Evolutionary conservation across 1,140 invertebrate genomes (phyloP), one percentile per base, ranked within the genome.

Genomic region (Sminthurinus signatus): DNA sequence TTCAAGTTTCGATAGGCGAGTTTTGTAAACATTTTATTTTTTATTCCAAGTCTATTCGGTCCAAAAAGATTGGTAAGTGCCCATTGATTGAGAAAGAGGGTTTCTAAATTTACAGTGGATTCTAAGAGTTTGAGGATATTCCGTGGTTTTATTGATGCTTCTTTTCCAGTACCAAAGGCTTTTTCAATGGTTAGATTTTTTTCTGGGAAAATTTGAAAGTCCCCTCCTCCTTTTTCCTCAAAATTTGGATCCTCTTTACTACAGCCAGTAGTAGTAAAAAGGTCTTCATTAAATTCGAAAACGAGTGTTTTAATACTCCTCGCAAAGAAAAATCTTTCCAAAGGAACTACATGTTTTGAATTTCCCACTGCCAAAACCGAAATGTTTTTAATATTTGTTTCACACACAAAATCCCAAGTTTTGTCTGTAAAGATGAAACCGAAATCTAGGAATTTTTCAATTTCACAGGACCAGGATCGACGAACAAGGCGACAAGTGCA

Each of bases 11-110:
- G 10, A 19, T 48, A 48, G 5, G 46, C 46, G 10, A 48, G 10
- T 10, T 48, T 23, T 19, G 10, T 10, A 19, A 48, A 48, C 10
- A 48, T 5, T 48, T 48, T 48, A 8, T 8, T 48, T 23, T 48
- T 48, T 8, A 48, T 8, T 23, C 8, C 19, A 8, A 19, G 5
- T 23, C 46, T 8, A 23, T 48, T 48, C 8, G 19, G 15, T 48
- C 46, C 46, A 8, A 48, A 15, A 23, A 48, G 21, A 23, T 48
- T 48, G 10, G 8, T 48, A 8, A 48, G 21, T 8, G 46, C 15
- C 46, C 46, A 48, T 48, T 48, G 46, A 48, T 48, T 48, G 21
- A 48, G 5, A 23, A 48, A 48, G 8, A 48, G 19, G 10, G 46
- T 48, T 19, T 23, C 15, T 8, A 48, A 23, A 19, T 23, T 23